Base-by-base conservation (phyloP, 2,888 invertebrate genomes). In the Hyposoter dolosus region DNA sequence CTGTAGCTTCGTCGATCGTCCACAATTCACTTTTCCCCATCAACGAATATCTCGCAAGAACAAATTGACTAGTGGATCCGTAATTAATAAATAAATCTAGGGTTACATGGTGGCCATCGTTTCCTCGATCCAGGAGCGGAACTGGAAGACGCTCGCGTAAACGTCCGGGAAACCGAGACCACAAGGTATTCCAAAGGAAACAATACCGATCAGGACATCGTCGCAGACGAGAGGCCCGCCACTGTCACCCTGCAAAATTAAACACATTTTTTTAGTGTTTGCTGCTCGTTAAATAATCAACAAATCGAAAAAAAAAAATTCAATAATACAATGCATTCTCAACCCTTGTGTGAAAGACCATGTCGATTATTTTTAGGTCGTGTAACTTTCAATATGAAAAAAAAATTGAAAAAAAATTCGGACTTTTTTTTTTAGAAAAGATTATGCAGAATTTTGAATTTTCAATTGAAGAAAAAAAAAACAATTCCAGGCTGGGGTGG, bases 111-210 rank as follows among this genome's bases (percentile, higher is more conserved):
- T 50, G 15, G n/a, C 47, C 3, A 66, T 35, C 10, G 15, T 50
- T 40, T 50, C 23, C 6, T 66, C 66, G 35, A 43, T 72, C 74
- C 74, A 81, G 3, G 17, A 9, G 15, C 74, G 65, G 50, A 84
- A 82, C 10, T 84, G 50, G 47, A 82, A 83, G 15, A 84, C 81
- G 71, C 76, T 85, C 32, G 87, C 85, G 45, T 72, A 88, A 10
- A 88, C 82, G 71, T 89, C 89, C 19, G 89, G 89, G 17, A 45
- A 32, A 19, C 87, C 88, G 6, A 76, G 19, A 12, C 83, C 87
- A 60, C 89, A 89, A 28, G 84, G 84, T 10, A 83, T 63, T 15
- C 88, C 88, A 23, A 80, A 89, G 6, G 89, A 89, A 3, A 89
- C 88, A 7, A 90, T 40, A 17, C 90, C 89, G 19, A 88, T 63